These are phyloP conservation scores for Limnephilus auricula DNA, from an alignment of 2,888 invertebrate genomes.

Conservation along the genomic window DNA sequence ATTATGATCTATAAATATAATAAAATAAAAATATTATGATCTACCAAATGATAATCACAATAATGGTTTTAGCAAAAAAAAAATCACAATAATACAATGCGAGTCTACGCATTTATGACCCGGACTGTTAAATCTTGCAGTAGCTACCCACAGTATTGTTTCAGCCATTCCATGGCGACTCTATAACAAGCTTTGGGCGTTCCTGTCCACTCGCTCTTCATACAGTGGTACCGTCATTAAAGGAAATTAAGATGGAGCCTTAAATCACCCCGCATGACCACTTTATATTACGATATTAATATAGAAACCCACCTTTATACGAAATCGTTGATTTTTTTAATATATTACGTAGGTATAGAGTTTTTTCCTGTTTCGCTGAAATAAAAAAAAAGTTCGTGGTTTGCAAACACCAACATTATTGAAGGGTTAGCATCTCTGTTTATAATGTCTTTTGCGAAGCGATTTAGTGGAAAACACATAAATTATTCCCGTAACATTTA, in stretches of 20 bases:
- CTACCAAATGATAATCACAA: too few relatives aligned
- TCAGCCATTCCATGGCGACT: conserved; percentile 25
- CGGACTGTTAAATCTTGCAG: conserved; percentile 11
- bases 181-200: conserved; percentile 66
- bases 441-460: neutral
- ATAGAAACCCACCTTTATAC: neutral
- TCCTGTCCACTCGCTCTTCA: conserved; percentile 54
- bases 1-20: too few relatives aligned
- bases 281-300: neutral
- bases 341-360: too few relatives aligned
- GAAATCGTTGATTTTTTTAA: neutral
- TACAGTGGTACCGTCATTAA: conserved; percentile 28
- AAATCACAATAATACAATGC: neutral
- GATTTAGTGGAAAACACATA: conserved; percentile 60
- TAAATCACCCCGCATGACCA: neutral
- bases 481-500: conserved; percentile 58
- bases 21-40: too few relatives aligned
- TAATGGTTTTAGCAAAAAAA: too few relatives aligned
- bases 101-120: neutral
- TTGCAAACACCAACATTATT: neutral
- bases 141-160: conserved; percentile 19
- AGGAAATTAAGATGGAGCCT: neutral
- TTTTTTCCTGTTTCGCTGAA: neutral
- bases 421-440: neutral
- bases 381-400: neutral